Percentiles rank a stretch among this genome's conserved stretches.
These are phyloP conservation scores for Larimichthys crocea DNA, from an alignment of 2,113 vertebrate species.

Conservation along the genomic window DNA sequence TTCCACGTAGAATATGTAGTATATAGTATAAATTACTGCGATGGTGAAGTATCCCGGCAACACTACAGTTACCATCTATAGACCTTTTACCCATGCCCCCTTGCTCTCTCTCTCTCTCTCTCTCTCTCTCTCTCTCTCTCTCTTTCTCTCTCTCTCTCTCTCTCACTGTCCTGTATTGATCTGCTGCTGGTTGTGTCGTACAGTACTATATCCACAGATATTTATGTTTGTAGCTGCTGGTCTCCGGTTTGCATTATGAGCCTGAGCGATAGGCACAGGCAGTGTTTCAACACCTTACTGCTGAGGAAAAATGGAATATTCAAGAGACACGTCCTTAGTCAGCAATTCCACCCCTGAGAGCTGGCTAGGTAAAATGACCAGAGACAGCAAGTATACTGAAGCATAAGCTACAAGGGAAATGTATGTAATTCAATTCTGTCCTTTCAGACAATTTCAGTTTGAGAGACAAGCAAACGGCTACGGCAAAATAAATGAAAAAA, in stretches of 20 bases:
- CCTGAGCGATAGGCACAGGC: constrained; percentile 78
- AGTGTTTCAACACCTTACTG: constrained; percentile 77
- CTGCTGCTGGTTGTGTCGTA: constrained; percentile 59
- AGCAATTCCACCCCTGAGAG: constrained; percentile 70
- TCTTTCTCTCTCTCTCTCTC: constrained; percentile 10
- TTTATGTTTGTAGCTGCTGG: constrained; percentile 77
- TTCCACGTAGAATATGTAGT: constrained; percentile 1
- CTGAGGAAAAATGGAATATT: constrained; percentile 80
- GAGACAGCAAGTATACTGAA: constrained; percentile 49
- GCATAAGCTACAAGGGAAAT: constrained; percentile 13
- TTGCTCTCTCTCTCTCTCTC: not conserved
- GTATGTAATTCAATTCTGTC: not conserved
- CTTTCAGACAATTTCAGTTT: not conserved
- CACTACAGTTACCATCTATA: too few relatives aligned
- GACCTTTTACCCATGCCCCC: too few relatives aligned
- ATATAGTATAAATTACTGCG: not conserved
- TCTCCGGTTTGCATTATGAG: constrained; percentile 71
- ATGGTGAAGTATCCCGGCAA: not conserved
- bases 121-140: constrained; percentile 13
- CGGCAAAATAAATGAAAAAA: not conserved
- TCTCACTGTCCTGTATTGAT: constrained; percentile 64
- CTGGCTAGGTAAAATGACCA: constrained; percentile 63
- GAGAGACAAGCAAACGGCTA: too few relatives aligned
- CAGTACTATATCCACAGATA: constrained; percentile 71
- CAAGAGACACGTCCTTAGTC: constrained; percentile 76